A percentile compares a stretch with the other conserved stretches of the same genome.
phyloP scores from a whole-genome alignment of 2,113 vertebrate genomes.

The Carassius auratus region DNA sequence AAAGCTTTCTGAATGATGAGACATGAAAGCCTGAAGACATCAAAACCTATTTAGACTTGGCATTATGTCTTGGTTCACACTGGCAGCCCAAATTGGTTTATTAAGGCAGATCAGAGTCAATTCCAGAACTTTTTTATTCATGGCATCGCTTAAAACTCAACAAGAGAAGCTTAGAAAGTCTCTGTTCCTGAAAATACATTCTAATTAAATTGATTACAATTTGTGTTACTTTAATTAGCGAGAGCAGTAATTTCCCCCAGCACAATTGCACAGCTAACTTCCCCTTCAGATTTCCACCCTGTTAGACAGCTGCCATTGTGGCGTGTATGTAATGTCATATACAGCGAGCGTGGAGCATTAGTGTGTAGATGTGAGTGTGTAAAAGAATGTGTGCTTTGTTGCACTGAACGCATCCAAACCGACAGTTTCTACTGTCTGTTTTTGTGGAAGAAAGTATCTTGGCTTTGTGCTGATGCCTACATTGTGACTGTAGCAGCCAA shows the following conservation, averaged over 20 bases:
- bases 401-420: not conserved
- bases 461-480: not conserved
- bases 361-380: not conserved
- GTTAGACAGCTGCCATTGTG: not conserved
- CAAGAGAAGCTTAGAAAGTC: not conserved
- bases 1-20: constrained; percentile 17
- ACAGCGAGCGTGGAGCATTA: not conserved
- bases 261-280: not conserved
- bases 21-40: constrained; percentile 1
- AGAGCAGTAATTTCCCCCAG: not conserved
- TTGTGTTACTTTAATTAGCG: not conserved
- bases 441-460: not conserved
- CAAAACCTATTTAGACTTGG: not conserved
- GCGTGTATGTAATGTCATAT: not conserved
- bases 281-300: not conserved
- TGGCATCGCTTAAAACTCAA: not conserved
- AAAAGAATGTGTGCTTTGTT: not conserved
- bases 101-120: not conserved
- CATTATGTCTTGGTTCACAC: constrained; percentile 1
- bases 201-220: not conserved
- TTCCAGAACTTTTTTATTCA: not conserved
- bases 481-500: not conserved
- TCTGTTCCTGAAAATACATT: not conserved
- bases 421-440: not conserved
- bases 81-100: not conserved